Base-by-base conservation (phyloP, 2,888 invertebrate genomes). In the Euspilapteryx auroguttella region DNA sequence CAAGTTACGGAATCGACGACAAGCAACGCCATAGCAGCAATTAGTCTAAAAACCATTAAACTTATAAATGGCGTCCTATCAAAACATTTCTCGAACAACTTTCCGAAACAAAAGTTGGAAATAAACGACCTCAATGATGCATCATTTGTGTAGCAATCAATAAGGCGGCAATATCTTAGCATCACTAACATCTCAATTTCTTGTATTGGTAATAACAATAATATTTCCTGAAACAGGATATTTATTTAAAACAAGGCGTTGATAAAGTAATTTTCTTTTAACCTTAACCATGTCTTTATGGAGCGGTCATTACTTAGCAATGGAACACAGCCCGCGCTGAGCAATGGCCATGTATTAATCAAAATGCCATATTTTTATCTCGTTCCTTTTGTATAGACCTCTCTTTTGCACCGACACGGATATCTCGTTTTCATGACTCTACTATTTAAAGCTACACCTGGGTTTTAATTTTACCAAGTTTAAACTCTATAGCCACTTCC, bases 221-320 rank as follows among this genome's bases (percentile, higher is more conserved):
- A 75, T 75, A 75, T 65, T 73, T 73, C 73, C 75, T 71, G 71
- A 75, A 75, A 75, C 71, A 63, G 71, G 68, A 71, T 73, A 73
- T 75, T 75, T 75, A 73, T 73, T 75, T 68, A 68, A 75, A 75
- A 73, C 71, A 71, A 73, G 75, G 69, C 73, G 75, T 71, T 75
- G 75, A 75, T 75, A 73, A 73, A 75, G 73, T 75, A 75, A 75
- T 75, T 73, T 75, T 73, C 71, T 75, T 75, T 73, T 71, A 73
- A 73, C 75, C 73, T 73, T 73, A 71, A 71, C 69, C 75, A 66
- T 73, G 73, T 75, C 73, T 71, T 75, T 69, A 73, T 73, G 73
- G 75, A 71, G 65, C 66, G 75, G 73, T 65, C 73, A 75, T 73
- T 75, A 75, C 73, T 75, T 75, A 75, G 73, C 65, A 68, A 68